These are phyloP conservation scores for Pempheris klunzingeri DNA, from an alignment of 2,797 vertebrate genomes.

Conservation along the genomic window DNA sequence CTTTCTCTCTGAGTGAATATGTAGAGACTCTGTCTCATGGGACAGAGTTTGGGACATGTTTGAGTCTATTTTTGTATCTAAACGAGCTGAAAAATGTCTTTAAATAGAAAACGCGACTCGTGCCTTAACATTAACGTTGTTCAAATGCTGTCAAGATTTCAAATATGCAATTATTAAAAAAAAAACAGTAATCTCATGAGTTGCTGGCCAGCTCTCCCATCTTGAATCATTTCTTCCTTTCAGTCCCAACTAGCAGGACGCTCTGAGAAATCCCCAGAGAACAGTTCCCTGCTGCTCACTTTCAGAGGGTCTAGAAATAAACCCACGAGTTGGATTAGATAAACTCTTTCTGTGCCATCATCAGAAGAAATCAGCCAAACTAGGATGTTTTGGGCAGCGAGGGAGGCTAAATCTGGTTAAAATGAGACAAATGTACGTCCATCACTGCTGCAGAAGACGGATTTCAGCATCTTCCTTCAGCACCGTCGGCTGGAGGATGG, in stretches of 20 bases:
- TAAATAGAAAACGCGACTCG: constrained; percentile 14
- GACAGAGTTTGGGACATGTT: no score
- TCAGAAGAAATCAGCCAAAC: constrained; percentile 17
- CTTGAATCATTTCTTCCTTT: constrained; percentile 16
- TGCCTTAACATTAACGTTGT: not conserved
- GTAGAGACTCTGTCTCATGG: not conserved
- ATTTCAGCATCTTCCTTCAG: constrained; percentile 74
- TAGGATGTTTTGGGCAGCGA: constrained; percentile 1
- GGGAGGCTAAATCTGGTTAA: constrained; percentile 19
- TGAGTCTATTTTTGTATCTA: not conserved
- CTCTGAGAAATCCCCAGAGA: constrained; percentile 37
- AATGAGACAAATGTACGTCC: constrained; percentile 13
- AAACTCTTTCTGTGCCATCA: constrained; percentile 27
- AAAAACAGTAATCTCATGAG: not conserved
- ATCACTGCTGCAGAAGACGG: not conserved
- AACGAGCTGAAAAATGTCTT: not conserved
- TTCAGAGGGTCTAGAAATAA: constrained; percentile 35
- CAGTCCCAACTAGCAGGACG: not conserved
- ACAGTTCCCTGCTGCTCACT: constrained; percentile 29
- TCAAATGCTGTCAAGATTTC: not conserved
- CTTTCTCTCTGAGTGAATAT: not conserved
- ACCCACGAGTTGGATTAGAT: constrained; percentile 14
- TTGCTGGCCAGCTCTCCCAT: not conserved
- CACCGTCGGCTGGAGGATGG: constrained; percentile 88
- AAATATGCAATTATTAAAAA: not conserved